These are phyloP conservation scores for Otocyon megalotis DNA, from an alignment of 2,113 vertebrate species.

Conservation along the genomic window DNA sequence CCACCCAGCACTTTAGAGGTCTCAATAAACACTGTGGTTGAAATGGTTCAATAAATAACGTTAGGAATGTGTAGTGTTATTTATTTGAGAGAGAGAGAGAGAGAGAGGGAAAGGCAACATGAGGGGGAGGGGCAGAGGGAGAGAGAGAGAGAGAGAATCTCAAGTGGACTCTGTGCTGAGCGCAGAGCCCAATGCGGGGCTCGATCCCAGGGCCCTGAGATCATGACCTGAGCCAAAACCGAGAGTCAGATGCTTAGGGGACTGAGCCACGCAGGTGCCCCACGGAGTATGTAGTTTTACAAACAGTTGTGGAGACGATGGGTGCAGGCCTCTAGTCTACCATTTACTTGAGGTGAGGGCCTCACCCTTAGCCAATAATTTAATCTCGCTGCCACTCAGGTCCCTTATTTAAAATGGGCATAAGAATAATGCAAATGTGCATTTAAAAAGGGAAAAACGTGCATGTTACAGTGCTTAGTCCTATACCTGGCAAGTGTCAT, in stretches of 20 bases:
- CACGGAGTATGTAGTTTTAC: not conserved
- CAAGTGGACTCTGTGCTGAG: not conserved
- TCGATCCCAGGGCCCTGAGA: not conserved
- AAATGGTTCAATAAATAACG: not conserved
- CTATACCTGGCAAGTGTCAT: not conserved
- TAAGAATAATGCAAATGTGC: not conserved
- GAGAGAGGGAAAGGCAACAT: not conserved
- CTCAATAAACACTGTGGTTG: not conserved
- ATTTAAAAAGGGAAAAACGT: not conserved
- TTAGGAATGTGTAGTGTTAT: not conserved
- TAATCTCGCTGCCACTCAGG: not conserved
- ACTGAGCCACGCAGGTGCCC: not conserved
- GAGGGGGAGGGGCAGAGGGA: not conserved
- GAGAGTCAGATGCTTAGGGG: not conserved
- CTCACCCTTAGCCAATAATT: not conserved
- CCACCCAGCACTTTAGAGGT: not conserved
- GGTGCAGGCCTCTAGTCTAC: not conserved
- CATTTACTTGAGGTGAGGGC: not conserved
- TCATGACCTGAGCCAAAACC: not conserved
- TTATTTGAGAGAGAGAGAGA: not conserved
- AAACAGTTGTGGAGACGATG: not conserved
- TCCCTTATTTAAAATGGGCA: conserved; percentile 20
- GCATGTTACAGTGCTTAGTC: not conserved
- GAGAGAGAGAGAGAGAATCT: not conserved
- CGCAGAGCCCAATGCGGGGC: not conserved